phyloP scores from a whole-genome alignment of 2,888 invertebrate genomes.

The Mesorhabditis sp. region DNA sequence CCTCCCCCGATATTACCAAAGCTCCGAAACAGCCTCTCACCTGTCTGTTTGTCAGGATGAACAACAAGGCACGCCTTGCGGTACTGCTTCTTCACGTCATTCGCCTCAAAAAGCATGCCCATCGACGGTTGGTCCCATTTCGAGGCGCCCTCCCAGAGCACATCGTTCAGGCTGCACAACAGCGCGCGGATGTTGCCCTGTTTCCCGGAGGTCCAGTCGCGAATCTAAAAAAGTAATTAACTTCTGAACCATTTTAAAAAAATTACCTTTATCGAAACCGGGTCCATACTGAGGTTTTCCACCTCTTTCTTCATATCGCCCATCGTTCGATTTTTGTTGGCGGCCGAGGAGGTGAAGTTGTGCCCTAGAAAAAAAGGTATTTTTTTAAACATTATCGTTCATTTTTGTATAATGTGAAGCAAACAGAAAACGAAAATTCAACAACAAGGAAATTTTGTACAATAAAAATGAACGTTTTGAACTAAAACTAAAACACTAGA shows the following conservation, averaged over 20 bases:
- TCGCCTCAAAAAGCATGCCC: conserved; percentile 83
- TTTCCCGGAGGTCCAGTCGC: conserved; percentile 82
- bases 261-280: conserved; percentile 60
- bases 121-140: conserved; percentile 91
- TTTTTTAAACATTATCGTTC: conserved; percentile 1
- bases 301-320: conserved; percentile 60
- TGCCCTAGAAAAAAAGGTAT: conserved; percentile 8
- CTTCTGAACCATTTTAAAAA: conserved; percentile 17
- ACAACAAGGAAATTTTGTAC: neutral
- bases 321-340: conserved; percentile 55
- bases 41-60: conserved; percentile 83
- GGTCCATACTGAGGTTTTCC: conserved; percentile 60
- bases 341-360: conserved; percentile 25
- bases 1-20: no score
- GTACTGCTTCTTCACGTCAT: conserved; percentile 92
- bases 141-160: conserved; percentile 66
- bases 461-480: conserved; percentile 50
- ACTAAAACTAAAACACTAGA: no score
- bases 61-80: conserved; percentile 91
- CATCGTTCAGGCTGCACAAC: conserved; percentile 85
- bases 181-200: conserved; percentile 91
- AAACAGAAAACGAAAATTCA: neutral
- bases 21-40: conserved; percentile 8
- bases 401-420: neutral
- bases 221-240: conserved; percentile 63